Evolutionary conservation across 2,888 invertebrate species (phyloP).

Genomic region (Ommatoiulus sabulosus): DNA sequence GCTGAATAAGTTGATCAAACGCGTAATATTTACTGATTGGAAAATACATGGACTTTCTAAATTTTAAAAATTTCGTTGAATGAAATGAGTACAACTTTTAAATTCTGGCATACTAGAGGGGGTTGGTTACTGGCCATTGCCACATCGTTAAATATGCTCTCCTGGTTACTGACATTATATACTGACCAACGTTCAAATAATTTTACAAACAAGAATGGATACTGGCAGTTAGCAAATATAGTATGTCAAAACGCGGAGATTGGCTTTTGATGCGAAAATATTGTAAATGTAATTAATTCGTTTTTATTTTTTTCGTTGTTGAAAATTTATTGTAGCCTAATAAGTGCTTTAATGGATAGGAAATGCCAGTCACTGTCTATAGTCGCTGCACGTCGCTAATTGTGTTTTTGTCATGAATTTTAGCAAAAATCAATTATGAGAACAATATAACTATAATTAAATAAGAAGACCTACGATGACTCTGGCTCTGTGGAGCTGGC

Average conservation of each 20-base stretch:
- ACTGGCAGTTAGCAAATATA: background rate
- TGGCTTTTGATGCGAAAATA: background rate
- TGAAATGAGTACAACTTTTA: background rate
- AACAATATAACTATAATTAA: constrained; percentile 14
- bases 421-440: background rate
- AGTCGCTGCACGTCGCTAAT: constrained; percentile 25
- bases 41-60: background rate
- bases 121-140: too few species aligned
- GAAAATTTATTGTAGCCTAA: background rate
- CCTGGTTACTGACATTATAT: too few species aligned
- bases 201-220: too few species aligned
- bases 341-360: background rate
- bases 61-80: background rate
- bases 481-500: background rate
- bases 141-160: too few species aligned
- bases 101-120: background rate
- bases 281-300: background rate
- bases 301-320: background rate
- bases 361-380: constrained; percentile 5
- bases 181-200: too few species aligned
- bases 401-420: background rate
- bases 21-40: too few species aligned
- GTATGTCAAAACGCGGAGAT: background rate
- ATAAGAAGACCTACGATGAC: background rate
- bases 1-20: too few species aligned